Percentiles rank a stretch among this genome's conserved stretches.
Evolutionary conservation across 2,113 vertebrate genomes (phyloP).

Genomic region (Gila orcuttii): DNA sequence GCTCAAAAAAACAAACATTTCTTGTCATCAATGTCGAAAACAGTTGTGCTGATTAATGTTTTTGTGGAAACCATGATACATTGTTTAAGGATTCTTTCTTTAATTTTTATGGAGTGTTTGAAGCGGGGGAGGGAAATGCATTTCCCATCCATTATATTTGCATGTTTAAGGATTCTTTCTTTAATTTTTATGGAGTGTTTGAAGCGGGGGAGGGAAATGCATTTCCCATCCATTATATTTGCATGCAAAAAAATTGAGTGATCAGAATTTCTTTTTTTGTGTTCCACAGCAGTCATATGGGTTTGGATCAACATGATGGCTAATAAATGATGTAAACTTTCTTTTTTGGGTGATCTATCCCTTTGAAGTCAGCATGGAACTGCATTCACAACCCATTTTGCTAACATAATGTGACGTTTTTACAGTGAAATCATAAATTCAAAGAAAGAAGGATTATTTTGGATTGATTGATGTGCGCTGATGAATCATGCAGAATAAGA

Average conservation of each 20-base stretch:
- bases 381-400: neutral
- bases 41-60: neutral
- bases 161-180: neutral
- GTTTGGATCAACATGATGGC: slow-evolving; percentile 8
- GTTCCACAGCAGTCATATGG: neutral
- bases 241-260: neutral
- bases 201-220: neutral
- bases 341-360: slow-evolving; percentile 1
- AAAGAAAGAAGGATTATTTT: neutral
- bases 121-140: neutral
- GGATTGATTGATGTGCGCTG: neutral
- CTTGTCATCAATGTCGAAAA: no score
- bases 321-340: neutral
- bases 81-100: neutral
- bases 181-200: neutral
- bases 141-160: neutral
- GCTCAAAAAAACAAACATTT: no score
- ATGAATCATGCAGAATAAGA: neutral
- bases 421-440: neutral
- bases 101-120: neutral
- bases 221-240: neutral
- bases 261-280: neutral
- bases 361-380: slow-evolving; percentile 11
- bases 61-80: neutral
- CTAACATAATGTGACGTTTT: neutral